phyloP scores from a whole-genome alignment of 37 sponge, comb jelly and placozoan genomes.

The Diacarnus erythraeanus region DNA sequence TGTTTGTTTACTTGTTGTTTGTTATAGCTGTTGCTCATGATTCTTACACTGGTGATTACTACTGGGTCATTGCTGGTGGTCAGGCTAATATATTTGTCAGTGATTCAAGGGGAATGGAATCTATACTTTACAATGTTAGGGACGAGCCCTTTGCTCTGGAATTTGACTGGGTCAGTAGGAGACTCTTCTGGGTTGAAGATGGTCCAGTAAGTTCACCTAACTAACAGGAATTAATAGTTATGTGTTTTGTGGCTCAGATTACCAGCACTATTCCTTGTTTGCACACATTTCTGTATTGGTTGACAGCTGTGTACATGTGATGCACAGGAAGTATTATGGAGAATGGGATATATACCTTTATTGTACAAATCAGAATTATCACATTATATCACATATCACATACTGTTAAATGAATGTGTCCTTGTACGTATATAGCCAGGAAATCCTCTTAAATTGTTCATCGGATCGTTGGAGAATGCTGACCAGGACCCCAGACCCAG shows the following conservation, averaged over 20 bases:
- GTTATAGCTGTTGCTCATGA: constrained; percentile 48
- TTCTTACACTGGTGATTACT: constrained; percentile 1
- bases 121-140: neutral
- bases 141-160: constrained; percentile 17
- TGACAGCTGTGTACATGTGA: too few relatives aligned
- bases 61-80: constrained; percentile 8
- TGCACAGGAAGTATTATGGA: too few relatives aligned
- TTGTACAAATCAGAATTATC: too few relatives aligned
- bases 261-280: too few relatives aligned
- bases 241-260: neutral
- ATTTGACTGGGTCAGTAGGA: constrained; percentile 39
- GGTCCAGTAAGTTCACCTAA: constrained; percentile 1
- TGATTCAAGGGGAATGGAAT: neutral
- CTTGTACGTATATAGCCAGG: too few relatives aligned
- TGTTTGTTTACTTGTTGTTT: too few relatives aligned
- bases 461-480: neutral
- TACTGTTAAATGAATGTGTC: too few relatives aligned
- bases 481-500: neutral
- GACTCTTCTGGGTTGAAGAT: constrained; percentile 57
- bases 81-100: neutral
- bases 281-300: too few relatives aligned
- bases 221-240: neutral
- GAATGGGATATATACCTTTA: too few relatives aligned
- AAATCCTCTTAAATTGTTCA: neutral
- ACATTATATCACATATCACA: too few relatives aligned